Evolutionary conservation across 2,797 vertebrate species (phyloP), one percentile per base, ranked within the genome.

Genomic region (Tinamus major): DNA sequence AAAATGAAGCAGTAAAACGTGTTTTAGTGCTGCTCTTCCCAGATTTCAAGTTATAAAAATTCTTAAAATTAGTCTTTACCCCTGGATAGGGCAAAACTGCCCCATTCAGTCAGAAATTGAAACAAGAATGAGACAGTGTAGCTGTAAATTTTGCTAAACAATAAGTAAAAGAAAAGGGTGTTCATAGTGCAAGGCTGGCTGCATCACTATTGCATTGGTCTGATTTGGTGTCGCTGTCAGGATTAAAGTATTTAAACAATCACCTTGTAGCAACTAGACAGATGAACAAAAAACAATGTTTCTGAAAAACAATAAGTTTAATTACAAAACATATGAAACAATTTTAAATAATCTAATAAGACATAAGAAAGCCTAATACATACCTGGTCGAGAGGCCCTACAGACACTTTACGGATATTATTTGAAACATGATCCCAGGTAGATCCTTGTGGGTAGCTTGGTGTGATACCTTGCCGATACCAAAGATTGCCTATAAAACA

Each of bases 301-400:
- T 11, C 46, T 70, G 27, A 76, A 64, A 51, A 72, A 67, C 19
- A 61, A 31, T 35, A 39, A 15, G 74, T 67, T 85, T 69, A n/a
- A 44, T 42, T 71, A 56, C 31, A 72, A 2, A 69, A 6, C 35
- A 51, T 23, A 8, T 63, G 65, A 79, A 76, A 21, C 6, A 33
- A 14, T 42, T 79, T 53, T 62, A 37, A 61, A 53, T 75, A 48
- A 90, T 42, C 14, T 48, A 26, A 27, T 33, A n/a, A 80, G 61
- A 13, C 31, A 29, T 2, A 46, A 93, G 46, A 41, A 62, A 61
- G 11, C 35, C 41, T 6, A 27, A 48, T 27, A 90, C 96, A 17
- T 67, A 99, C 99, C 99, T 99, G 99, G 97, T 99, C 99, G 95
- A 99, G 96, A 20, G 99, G 99, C 12, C 99, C 99, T 16, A 99